These are phyloP conservation scores for Petrosia ficiformis DNA, from an alignment of 37 sponge, comb jelly and placozoan genomes.

Conservation along the genomic window DNA sequence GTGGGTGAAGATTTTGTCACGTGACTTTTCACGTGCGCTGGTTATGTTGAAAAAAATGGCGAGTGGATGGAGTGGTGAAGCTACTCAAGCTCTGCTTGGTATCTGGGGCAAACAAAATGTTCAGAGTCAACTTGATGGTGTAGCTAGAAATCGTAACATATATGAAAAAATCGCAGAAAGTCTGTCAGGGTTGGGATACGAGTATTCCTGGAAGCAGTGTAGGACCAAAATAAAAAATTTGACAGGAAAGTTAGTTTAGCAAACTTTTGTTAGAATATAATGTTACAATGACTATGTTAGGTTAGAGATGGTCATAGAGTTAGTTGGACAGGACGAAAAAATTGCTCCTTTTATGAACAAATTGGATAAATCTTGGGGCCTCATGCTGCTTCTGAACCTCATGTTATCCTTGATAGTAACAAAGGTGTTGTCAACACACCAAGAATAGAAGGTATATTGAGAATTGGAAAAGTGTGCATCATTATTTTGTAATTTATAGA, in stretches of 20 bases:
- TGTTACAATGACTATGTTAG: not conserved
- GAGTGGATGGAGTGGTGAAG: constrained; percentile 20
- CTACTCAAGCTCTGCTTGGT: constrained; percentile 8
- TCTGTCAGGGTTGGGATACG: not conserved
- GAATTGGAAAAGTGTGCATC: too few relatives aligned
- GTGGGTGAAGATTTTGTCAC: too few relatives aligned
- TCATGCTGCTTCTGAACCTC: not conserved
- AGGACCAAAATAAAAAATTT: constrained; percentile 33
- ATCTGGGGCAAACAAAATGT: constrained; percentile 23
- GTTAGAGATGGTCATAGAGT: not conserved
- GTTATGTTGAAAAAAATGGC: constrained; percentile 22
- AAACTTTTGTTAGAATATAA: not conserved
- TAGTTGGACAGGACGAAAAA: not conserved
- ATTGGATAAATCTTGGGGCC: constrained; percentile 1
- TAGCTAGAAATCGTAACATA: constrained; percentile 8
- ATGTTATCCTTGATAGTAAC: constrained; percentile 1
- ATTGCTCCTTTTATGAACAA: constrained; percentile 9
- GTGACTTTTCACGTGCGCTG: too few relatives aligned
- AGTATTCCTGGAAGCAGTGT: constrained; percentile 19
- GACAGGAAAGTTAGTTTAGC: constrained; percentile 15
- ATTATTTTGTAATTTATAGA: too few relatives aligned
- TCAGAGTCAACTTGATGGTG: constrained; percentile 25
- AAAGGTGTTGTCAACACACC: constrained; percentile 4
- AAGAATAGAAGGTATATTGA: too few relatives aligned
- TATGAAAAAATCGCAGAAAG: constrained; percentile 4